Percentiles rank a stretch among this genome's conserved stretches.
Evolutionary conservation across 2,113 vertebrate species (phyloP).

Genomic region (Halichoerus grypus): DNA sequence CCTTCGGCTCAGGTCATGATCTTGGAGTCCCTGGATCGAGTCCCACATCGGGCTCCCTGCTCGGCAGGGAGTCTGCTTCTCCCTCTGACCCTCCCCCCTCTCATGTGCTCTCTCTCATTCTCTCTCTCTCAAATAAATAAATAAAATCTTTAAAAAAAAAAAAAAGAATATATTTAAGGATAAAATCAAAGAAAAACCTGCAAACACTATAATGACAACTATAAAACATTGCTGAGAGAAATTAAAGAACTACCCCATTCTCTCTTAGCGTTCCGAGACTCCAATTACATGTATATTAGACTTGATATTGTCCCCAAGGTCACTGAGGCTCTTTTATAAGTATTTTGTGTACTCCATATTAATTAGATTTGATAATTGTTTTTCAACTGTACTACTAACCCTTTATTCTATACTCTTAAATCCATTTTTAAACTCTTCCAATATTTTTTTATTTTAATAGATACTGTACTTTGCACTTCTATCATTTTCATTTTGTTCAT

Average conservation of each 20-base stretch:
- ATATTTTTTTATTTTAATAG: not conserved
- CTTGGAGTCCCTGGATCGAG: too few species aligned
- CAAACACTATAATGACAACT: not conserved
- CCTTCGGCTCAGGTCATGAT: too few species aligned
- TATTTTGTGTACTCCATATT: not conserved
- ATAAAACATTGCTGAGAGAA: not conserved
- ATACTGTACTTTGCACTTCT: not conserved
- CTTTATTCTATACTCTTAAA: not conserved
- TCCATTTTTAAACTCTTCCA: not conserved
- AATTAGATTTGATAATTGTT: not conserved
- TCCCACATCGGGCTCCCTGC: too few species aligned
- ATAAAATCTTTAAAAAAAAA: too few species aligned
- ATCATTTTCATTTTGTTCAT: not conserved
- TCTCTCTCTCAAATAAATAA: too few species aligned
- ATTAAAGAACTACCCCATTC: not conserved
- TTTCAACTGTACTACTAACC: not conserved
- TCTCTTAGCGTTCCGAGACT: not conserved
- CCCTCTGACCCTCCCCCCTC: too few species aligned
- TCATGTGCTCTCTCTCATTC: too few species aligned
- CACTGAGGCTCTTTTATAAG: not conserved
- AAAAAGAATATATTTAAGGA: not conserved
- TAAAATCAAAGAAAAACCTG: not conserved
- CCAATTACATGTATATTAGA: not conserved
- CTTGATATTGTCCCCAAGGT: not conserved
- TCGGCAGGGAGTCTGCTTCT: too few species aligned